phyloP scores from a whole-genome alignment of 2,113 vertebrate genomes.

The Apodemus sylvaticus region DNA sequence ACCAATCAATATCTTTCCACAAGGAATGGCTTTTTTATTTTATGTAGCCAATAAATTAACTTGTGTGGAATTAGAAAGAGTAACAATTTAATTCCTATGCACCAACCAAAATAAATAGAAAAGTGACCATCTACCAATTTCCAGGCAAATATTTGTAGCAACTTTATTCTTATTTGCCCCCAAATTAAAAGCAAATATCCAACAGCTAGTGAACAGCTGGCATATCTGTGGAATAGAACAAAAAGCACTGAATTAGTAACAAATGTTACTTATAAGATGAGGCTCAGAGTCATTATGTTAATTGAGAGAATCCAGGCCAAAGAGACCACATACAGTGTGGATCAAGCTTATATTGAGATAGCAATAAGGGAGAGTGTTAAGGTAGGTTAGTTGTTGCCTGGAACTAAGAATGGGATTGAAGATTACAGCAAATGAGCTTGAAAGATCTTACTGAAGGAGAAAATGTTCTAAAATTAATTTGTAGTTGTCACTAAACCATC shows the following conservation, averaged over 20 bases:
- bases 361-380: not conserved
- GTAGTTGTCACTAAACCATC: not conserved
- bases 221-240: not conserved
- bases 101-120: not conserved
- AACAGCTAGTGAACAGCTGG: not conserved
- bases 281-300: not conserved
- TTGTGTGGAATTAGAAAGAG: not conserved
- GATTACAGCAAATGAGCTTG: not conserved
- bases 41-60: not conserved
- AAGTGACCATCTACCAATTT: not conserved
- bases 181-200: not conserved
- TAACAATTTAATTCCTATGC: not conserved
- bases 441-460: not conserved
- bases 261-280: not conserved
- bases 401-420: not conserved
- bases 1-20: not conserved
- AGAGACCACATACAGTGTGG: not conserved
- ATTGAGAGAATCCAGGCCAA: not conserved
- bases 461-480: constrained; percentile 43
- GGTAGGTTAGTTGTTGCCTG: not conserved
- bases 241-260: not conserved
- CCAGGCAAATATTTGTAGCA: not conserved
- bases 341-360: not conserved
- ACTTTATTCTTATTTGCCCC: not conserved
- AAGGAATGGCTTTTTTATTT: not conserved